phyloP scores from a whole-genome alignment of 2,797 vertebrate genomes.

The Sebastes kiyomatsui region DNA sequence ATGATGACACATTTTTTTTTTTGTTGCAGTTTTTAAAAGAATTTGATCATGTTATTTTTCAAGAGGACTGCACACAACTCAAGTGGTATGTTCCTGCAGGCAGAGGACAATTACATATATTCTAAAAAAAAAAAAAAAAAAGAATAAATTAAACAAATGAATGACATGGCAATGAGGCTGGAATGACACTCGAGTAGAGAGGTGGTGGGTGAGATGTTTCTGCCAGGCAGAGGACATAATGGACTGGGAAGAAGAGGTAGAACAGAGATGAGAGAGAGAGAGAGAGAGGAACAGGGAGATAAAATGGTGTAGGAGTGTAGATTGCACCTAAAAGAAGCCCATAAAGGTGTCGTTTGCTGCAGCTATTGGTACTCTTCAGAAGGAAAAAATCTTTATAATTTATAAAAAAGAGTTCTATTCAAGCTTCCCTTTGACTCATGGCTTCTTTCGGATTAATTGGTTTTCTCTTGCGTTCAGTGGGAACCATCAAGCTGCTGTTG shows the following conservation, averaged over 20 bases:
- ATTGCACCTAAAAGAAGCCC: slow-evolving; percentile 52
- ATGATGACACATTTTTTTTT: not conserved
- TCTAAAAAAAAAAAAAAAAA: not conserved
- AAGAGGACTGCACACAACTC: not conserved
- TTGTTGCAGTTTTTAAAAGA: not conserved
- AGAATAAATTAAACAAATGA: slow-evolving; percentile 36
- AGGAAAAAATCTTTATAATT: slow-evolving; percentile 14
- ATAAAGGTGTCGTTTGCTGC: slow-evolving; percentile 38
- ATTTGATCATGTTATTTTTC: not conserved
- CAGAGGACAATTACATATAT: slow-evolving; percentile 2
- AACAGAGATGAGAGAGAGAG: slow-evolving; percentile 32
- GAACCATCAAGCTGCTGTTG: slow-evolving; percentile 11
- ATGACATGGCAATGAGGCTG: slow-evolving; percentile 16
- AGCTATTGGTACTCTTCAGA: slow-evolving; percentile 36
- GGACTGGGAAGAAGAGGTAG: slow-evolving; percentile 49
- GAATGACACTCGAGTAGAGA: slow-evolving; percentile 57
- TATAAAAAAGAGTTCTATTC: slow-evolving; percentile 32
- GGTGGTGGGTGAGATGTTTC: slow-evolving; percentile 49
- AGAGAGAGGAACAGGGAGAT: slow-evolving; percentile 25
- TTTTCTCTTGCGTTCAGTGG: slow-evolving; percentile 20
- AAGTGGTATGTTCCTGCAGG: not conserved
- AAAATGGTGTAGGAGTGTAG: slow-evolving; percentile 49
- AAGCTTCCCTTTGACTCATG: slow-evolving; percentile 39
- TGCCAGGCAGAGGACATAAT: slow-evolving; percentile 56
- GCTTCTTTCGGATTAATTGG: slow-evolving; percentile 16